Conservation (phyloP, 1,140 invertebrate species). For the Drosophila eugracilis region DNA sequence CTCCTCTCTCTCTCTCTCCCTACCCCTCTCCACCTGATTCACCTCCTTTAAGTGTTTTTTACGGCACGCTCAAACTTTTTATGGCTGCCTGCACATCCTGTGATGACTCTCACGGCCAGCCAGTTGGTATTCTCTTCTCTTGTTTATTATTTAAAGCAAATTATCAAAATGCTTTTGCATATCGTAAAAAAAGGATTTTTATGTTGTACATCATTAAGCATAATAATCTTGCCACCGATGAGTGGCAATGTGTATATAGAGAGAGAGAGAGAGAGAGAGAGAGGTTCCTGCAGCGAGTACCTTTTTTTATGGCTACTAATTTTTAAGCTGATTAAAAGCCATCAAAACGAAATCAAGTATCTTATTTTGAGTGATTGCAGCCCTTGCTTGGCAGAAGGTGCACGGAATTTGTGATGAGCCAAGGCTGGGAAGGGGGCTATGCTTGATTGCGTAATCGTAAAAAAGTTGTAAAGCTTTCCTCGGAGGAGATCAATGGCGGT, state of each 20-base stretch:
- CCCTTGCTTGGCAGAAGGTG: slow-evolving; percentile 33
- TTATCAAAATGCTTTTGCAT: slow-evolving; percentile 62
- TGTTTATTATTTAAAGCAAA: slow-evolving; percentile 63
- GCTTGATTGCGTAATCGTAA: slow-evolving; percentile 32
- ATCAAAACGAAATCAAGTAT: slow-evolving; percentile 55
- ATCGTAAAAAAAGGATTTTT: slow-evolving; percentile 60
- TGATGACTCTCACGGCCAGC: background rate
- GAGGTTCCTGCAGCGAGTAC: background rate
- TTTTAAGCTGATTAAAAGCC: slow-evolving; percentile 64
- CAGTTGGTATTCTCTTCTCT: slow-evolving; percentile 14
- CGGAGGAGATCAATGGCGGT: background rate
- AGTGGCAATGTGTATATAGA: no score
- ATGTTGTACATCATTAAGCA: slow-evolving; percentile 62
- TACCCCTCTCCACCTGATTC: background rate
- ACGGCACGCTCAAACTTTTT: slow-evolving; percentile 58
- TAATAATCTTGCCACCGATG: slow-evolving; percentile 48
- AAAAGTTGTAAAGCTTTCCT: slow-evolving; percentile 8
- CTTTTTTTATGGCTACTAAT: slow-evolving; percentile 58
- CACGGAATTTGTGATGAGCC: slow-evolving; percentile 9
- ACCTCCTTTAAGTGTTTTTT: slow-evolving; percentile 57
- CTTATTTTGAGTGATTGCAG: slow-evolving; percentile 46
- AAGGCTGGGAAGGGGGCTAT: no score
- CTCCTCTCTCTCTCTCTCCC: background rate
- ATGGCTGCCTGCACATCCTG: slow-evolving; percentile 54
- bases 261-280: no score